A percentile compares a stretch with the other conserved stretches of the same genome.
phyloP scores from a whole-genome alignment of 2,113 vertebrate genomes.

The Phrynosoma platyrhinos region DNA sequence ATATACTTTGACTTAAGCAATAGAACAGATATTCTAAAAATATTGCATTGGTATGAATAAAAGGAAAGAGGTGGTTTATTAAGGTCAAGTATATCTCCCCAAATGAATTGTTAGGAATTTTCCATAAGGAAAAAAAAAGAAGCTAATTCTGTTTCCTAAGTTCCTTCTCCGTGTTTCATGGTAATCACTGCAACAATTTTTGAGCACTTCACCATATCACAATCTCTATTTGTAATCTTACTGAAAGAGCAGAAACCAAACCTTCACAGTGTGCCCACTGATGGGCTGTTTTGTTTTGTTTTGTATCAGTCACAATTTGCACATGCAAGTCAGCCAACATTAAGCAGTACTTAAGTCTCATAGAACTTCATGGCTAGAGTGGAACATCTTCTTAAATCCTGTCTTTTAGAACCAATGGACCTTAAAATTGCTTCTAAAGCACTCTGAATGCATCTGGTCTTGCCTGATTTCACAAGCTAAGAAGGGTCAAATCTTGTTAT shows the following conservation, averaged over 20 bases:
- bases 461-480: no score
- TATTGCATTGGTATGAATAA: slow-evolving; percentile 12
- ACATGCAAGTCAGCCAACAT: background rate
- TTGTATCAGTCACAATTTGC: background rate
- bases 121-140: background rate
- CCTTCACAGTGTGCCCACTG: background rate
- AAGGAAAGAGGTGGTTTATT: background rate
- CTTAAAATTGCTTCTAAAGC: background rate
- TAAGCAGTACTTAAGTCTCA: background rate
- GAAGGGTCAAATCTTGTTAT: no score
- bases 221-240: background rate
- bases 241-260: background rate
- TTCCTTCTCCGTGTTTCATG: background rate
- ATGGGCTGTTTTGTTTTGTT: background rate
- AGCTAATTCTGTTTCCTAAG: slow-evolving; percentile 30
- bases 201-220: background rate
- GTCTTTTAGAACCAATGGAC: background rate
- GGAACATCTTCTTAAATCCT: background rate
- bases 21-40: slow-evolving; percentile 9
- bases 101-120: background rate
- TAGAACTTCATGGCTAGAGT: background rate
- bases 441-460: no score
- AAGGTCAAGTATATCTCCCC: slow-evolving; percentile 14
- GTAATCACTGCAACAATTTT: background rate
- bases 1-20: slow-evolving; percentile 12